Evolutionary conservation across 1,140 invertebrate genomes (phyloP).

Genomic region (Odontomachus brunneus): DNA sequence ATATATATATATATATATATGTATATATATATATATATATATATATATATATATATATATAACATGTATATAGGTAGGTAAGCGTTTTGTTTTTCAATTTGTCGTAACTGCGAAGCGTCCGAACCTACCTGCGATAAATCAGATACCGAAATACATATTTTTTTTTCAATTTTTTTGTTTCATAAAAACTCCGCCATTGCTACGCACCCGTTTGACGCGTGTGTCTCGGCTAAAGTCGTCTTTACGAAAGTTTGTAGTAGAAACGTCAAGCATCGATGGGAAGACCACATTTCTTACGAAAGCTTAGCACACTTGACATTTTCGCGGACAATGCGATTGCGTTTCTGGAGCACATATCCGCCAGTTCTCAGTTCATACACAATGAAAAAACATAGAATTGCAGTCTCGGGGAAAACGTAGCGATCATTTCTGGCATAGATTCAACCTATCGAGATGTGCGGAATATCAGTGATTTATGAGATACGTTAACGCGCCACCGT

Average conservation of each 20-base stretch:
- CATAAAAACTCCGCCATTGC: constrained; percentile 55
- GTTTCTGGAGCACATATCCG: constrained; percentile 2
- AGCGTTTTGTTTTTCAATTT: constrained; percentile 46
- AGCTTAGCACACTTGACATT: constrained; percentile 17
- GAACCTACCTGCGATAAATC: constrained; percentile 66
- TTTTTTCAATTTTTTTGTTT: constrained; percentile 3
- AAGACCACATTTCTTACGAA: constrained; percentile 71
- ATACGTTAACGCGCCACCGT: background rate
- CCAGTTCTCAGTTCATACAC: background rate
- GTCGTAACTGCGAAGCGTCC: constrained; percentile 36
- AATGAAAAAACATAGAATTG: background rate
- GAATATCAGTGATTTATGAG: no score
- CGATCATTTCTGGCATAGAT: no score
- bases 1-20: no score
- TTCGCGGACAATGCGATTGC: constrained; percentile 29
- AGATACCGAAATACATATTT: constrained; percentile 50
- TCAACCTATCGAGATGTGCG: no score
- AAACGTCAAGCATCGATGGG: constrained; percentile 70
- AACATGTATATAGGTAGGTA: constrained; percentile 52
- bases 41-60: constrained; percentile 25
- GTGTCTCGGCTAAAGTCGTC: constrained; percentile 22
- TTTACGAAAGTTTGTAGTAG: constrained; percentile 46
- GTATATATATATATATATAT: constrained; percentile 30
- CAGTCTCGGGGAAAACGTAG: no score
- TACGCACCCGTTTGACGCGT: constrained; percentile 9